Percentiles rank a stretch among this genome's conserved stretches.
Conservation (phyloP, 2,888 invertebrate species). For the Noctuana brunneofusca region DNA sequence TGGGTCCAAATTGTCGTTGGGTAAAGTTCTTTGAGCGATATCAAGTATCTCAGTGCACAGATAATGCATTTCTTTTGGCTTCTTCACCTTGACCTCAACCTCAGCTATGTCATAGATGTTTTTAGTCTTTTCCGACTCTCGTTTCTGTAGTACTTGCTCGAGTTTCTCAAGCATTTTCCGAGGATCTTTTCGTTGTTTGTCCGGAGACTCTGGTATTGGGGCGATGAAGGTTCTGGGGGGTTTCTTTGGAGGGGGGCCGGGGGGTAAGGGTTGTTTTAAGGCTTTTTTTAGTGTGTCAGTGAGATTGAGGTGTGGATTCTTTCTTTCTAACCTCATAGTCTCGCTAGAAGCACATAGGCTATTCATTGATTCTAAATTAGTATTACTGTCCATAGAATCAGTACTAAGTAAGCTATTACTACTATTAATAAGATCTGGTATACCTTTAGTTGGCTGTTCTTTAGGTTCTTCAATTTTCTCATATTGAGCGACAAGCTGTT, state of each 20-base stretch:
- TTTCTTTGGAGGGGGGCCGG: constrained; percentile 89
- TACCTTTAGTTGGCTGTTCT: not conserved
- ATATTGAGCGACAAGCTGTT: constrained; percentile 55
- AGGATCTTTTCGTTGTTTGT: constrained; percentile 74
- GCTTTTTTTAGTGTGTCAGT: constrained; percentile 86
- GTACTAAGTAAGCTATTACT: not conserved
- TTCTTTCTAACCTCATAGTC: constrained; percentile 69
- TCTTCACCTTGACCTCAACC: constrained; percentile 53
- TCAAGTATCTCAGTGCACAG: constrained; percentile 77
- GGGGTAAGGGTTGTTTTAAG: constrained; percentile 85
- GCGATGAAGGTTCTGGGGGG: constrained; percentile 86
- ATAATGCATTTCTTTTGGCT: constrained; percentile 76
- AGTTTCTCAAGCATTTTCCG: constrained; percentile 86
- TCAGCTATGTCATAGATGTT: constrained; percentile 54
- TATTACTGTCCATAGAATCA: constrained; percentile 40
- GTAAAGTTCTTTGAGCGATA: constrained; percentile 61
- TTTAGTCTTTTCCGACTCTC: constrained; percentile 56
- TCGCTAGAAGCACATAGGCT: constrained; percentile 68
- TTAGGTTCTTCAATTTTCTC: constrained; percentile 49
- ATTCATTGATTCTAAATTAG: constrained; percentile 64
- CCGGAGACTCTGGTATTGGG: constrained; percentile 44
- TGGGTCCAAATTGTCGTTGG: constrained; percentile 55
- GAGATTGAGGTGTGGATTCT: constrained; percentile 70
- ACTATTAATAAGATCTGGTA: not conserved
- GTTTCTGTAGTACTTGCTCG: constrained; percentile 82